phyloP scores from a whole-genome alignment of 2,888 invertebrate genomes.

The Linyphia triangularis region DNA sequence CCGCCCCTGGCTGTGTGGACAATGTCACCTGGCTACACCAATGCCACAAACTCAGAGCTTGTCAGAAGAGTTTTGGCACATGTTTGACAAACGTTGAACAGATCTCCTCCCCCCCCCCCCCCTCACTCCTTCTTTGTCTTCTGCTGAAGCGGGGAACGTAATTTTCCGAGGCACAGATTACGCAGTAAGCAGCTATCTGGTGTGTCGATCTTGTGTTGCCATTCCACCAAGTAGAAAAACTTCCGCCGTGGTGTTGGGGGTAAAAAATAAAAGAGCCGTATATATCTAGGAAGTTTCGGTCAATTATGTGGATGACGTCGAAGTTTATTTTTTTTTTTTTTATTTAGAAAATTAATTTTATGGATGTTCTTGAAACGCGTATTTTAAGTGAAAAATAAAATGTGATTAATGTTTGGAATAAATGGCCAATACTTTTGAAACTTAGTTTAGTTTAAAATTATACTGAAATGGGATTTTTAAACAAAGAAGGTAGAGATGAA shows the following conservation, averaged over 20 bases:
- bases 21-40: constrained; percentile 70
- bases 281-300: not conserved
- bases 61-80: constrained; percentile 61
- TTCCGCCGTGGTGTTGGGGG: not conserved
- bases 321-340: not conserved
- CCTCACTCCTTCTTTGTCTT: too few species aligned
- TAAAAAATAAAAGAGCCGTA: not conserved
- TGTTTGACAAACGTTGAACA: constrained; percentile 53
- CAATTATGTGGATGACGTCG: not conserved
- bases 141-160: constrained; percentile 18
- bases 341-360: not conserved
- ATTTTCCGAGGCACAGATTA: constrained; percentile 1
- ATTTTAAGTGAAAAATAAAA: not conserved
- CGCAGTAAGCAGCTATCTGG: not conserved
- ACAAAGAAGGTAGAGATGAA: too few species aligned
- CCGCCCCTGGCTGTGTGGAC: constrained; percentile 50
- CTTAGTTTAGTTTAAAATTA: too few species aligned
- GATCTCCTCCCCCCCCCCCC: too few species aligned
- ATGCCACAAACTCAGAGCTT: constrained; percentile 63
- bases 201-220: not conserved
- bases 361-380: not conserved
- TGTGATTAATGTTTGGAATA: not conserved
- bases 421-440: too few species aligned
- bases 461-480: too few species aligned
- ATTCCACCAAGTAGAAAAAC: constrained; percentile 4